These are phyloP conservation scores for Pocota personata DNA, from an alignment of 2,888 invertebrate species.

Conservation along the genomic window DNA sequence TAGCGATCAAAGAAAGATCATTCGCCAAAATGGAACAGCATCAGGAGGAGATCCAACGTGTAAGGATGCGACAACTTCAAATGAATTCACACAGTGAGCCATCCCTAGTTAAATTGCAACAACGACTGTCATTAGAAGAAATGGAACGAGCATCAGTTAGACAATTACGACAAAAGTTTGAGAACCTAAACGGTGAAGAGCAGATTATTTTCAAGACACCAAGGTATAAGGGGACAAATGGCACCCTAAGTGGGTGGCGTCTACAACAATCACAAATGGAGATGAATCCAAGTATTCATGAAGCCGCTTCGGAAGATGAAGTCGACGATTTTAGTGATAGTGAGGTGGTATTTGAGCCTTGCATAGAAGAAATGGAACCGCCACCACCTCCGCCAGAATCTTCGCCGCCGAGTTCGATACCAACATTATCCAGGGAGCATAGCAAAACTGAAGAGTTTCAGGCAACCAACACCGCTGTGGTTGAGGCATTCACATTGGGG, in stretches of 20 bases:
- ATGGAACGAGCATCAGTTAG: conserved; percentile 52
- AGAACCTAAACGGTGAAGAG: conserved; percentile 77
- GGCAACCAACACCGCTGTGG: not conserved
- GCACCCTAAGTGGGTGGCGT: conserved; percentile 17
- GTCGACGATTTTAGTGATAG: conserved; percentile 78
- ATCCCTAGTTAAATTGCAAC: conserved; percentile 45
- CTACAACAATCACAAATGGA: conserved; percentile 28
- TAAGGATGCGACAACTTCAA: conserved; percentile 33
- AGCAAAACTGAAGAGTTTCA: conserved; percentile 13
- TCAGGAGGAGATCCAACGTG: conserved; percentile 29
- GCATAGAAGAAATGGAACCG: conserved; percentile 3
- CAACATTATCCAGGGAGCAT: conserved; percentile 34
- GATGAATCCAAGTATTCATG: conserved; percentile 77
- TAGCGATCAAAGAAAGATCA: conserved; percentile 78
- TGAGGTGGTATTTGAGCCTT: conserved; percentile 34
- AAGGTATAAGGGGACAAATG: conserved; percentile 50
- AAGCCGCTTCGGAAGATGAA: conserved; percentile 81
- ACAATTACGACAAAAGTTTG: conserved; percentile 76
- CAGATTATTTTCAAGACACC: conserved; percentile 75
- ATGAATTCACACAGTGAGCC: conserved; percentile 54
- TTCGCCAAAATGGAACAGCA: conserved; percentile 77
- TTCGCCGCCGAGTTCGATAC: conserved; percentile 39
- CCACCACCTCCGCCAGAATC: conserved; percentile 56
- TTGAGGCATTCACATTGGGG: not conserved
- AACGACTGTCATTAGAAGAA: conserved; percentile 58